Evolutionary conservation across 2,797 vertebrate species (phyloP).

Genomic region (Otolemur crassicaudatus): DNA sequence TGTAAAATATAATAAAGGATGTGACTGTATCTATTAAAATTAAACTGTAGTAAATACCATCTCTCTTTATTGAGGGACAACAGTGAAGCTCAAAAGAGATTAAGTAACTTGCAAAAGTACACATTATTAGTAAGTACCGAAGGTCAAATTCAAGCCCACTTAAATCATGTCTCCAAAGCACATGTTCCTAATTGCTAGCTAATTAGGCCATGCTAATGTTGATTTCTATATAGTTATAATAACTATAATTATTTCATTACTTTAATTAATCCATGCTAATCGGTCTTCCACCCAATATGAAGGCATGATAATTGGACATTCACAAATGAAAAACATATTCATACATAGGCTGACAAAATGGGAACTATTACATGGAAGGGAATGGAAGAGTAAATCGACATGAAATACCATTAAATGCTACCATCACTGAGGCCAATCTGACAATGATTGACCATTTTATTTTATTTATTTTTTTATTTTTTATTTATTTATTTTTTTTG

Average conservation of each 20-base stretch:
- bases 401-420: background rate
- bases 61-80: background rate
- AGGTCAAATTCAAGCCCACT: background rate
- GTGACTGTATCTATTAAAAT: background rate
- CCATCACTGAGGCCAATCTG: background rate
- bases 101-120: background rate
- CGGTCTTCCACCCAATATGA: slow-evolving; percentile 18
- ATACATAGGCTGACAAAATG: background rate
- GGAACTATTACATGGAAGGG: background rate
- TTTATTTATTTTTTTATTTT: too few relatives aligned
- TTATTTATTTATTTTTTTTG: too few relatives aligned
- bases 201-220: background rate
- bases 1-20: background rate
- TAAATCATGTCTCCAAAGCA: slow-evolving; percentile 9
- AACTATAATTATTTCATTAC: slow-evolving; percentile 48
- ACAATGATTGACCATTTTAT: background rate
- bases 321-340: slow-evolving; percentile 18
- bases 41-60: background rate
- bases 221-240: background rate
- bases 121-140: background rate
- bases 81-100: background rate
- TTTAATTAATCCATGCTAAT: slow-evolving; percentile 38
- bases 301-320: background rate
- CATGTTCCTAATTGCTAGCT: background rate
- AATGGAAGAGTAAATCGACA: background rate